Percentiles rank a stretch among this genome's conserved stretches.
Conservation (phyloP, 1,140 invertebrate species). For the Drosophila sechellia region DNA sequence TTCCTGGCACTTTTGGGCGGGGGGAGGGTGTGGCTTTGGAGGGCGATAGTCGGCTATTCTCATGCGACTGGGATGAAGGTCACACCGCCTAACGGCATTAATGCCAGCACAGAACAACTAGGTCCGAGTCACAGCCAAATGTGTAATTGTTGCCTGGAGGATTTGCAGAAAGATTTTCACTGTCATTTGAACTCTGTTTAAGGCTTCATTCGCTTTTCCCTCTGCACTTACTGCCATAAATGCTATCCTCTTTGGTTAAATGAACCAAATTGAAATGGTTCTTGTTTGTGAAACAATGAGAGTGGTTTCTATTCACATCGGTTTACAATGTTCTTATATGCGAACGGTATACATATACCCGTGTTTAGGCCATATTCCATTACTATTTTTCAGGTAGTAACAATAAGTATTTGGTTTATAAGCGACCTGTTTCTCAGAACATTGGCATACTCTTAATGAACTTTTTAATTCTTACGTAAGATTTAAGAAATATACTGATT, state of each 20-base stretch:
- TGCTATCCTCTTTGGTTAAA: constrained; percentile 11
- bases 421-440: too few relatives aligned
- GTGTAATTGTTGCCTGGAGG: constrained; percentile 65
- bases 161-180: constrained; percentile 67
- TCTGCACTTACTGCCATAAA: constrained; percentile 22
- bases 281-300: constrained; percentile 5
- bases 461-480: too few relatives aligned
- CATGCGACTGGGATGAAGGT: constrained; percentile 45
- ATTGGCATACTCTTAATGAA: too few relatives aligned
- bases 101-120: constrained; percentile 37
- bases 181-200: constrained; percentile 61
- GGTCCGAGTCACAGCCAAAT: constrained; percentile 25
- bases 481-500: too few relatives aligned
- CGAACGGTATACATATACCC: too few relatives aligned
- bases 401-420: too few relatives aligned
- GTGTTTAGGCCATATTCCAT: too few relatives aligned
- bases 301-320: background rate
- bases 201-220: constrained; percentile 39
- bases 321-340: background rate
- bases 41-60: constrained; percentile 20
- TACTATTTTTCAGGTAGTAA: too few relatives aligned
- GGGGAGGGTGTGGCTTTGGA: background rate
- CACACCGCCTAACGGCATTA: constrained; percentile 69
- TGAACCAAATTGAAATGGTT: constrained; percentile 35
- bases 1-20: constrained; percentile 54